Conservation (phyloP, 2,888 invertebrate genomes). For the Iphiclides podalirius region DNA sequence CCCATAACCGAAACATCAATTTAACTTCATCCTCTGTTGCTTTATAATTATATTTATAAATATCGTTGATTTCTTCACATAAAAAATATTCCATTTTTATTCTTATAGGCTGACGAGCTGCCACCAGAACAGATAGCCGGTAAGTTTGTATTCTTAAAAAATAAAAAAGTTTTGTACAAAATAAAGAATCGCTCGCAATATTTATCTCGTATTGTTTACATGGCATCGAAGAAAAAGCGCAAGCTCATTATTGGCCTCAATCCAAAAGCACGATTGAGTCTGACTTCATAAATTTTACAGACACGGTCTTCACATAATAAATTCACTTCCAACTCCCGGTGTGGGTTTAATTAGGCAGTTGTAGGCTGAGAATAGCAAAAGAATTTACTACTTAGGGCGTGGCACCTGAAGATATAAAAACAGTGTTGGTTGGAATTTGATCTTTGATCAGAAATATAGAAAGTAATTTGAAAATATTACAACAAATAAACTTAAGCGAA, state of each 20-base stretch:
- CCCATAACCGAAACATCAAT: constrained; percentile 22
- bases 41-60: too few relatives aligned
- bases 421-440: neutral
- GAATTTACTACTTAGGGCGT: constrained; percentile 46
- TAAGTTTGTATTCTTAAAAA: constrained; percentile 71
- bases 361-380: constrained; percentile 40
- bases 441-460: neutral
- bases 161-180: constrained; percentile 27
- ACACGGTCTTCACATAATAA: constrained; percentile 44
- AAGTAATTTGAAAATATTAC: too few relatives aligned
- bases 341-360: constrained; percentile 51
- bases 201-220: constrained; percentile 24
- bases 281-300: constrained; percentile 55
- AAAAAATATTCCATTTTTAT: constrained; percentile 7
- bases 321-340: constrained; percentile 48
- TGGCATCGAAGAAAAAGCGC: constrained; percentile 40
- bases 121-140: constrained; percentile 95
- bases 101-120: constrained; percentile 91
- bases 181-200: constrained; percentile 29
- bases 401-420: constrained; percentile 26
- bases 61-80: too few relatives aligned
- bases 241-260: constrained; percentile 48
- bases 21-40: neutral
- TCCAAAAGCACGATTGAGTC: constrained; percentile 57
- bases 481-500: too few relatives aligned